Evolutionary conservation across 1,140 invertebrate genomes (phyloP).

Genomic region (Drosophila biarmipes): DNA sequence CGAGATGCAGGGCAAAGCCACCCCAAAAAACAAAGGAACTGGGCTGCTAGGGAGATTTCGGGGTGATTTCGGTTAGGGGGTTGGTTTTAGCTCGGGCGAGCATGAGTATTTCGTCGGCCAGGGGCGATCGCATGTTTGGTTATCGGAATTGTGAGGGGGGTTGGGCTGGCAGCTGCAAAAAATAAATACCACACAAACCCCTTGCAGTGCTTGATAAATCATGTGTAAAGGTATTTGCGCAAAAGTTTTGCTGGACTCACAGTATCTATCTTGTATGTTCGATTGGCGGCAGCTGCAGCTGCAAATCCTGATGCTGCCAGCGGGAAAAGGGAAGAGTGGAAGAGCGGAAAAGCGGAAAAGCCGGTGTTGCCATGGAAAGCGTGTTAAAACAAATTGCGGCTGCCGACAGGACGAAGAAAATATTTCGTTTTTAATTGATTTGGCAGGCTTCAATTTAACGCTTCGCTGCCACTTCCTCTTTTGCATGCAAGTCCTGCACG

Average conservation of each 20-base stretch:
- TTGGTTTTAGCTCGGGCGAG: constrained; percentile 61
- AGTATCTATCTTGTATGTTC: constrained; percentile 23
- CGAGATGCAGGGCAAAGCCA: constrained; percentile 49
- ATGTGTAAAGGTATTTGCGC: constrained; percentile 77
- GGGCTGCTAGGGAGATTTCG: constrained; percentile 28
- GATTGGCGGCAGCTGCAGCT: constrained; percentile 32
- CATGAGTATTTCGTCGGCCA: constrained; percentile 74
- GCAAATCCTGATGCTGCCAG: constrained; percentile 26
- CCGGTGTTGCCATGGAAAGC: constrained; percentile 45
- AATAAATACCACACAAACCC: background rate
- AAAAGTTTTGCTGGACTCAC: constrained; percentile 37
- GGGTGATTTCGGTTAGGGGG: constrained; percentile 54
- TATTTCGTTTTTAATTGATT: constrained; percentile 77
- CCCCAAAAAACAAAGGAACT: constrained; percentile 38
- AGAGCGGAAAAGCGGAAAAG: constrained; percentile 16
- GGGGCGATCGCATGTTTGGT: constrained; percentile 67
- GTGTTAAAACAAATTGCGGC: constrained; percentile 1
- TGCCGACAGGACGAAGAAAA: constrained; percentile 29
- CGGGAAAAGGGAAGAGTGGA: background rate
- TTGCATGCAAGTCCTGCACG: constrained; percentile 57
- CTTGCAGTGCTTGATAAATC: constrained; percentile 72
- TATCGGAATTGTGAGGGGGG: constrained; percentile 61
- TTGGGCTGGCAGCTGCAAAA: constrained; percentile 64
- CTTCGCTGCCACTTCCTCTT: constrained; percentile 81
- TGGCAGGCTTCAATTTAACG: constrained; percentile 83